Evolutionary conservation across 2,888 invertebrate genomes (phyloP).

Genomic region (Ochropleura plecta): DNA sequence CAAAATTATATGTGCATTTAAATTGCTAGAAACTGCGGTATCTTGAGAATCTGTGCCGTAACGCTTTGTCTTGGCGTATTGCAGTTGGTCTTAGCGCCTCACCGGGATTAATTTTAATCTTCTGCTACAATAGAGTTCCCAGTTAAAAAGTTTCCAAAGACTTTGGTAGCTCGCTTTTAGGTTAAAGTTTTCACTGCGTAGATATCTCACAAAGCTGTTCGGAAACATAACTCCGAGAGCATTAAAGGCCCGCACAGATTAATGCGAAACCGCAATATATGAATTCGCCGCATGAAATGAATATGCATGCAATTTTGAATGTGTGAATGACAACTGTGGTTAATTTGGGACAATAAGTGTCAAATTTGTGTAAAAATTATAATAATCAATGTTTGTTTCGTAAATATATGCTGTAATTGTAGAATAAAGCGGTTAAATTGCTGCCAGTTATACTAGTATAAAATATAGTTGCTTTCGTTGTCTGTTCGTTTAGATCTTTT

Average conservation of each 20-base stretch:
- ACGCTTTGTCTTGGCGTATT: conserved; percentile 55
- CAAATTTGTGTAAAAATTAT: conserved; percentile 42
- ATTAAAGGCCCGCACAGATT: conserved; percentile 20
- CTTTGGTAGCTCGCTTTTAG: conserved; percentile 58
- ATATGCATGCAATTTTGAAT: conserved; percentile 53
- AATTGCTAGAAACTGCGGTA: conserved; percentile 58
- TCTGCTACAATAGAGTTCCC: conserved; percentile 60
- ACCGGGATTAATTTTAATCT: conserved; percentile 66
- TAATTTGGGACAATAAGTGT: conserved; percentile 48
- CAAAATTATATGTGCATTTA: conserved; percentile 63
- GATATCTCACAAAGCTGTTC: conserved; percentile 46
- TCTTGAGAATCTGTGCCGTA: conserved; percentile 54
- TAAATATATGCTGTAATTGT: conserved; percentile 11
- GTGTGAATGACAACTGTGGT: conserved; percentile 55
- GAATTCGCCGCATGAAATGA: conserved; percentile 42
- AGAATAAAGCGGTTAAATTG: conserved; percentile 6
- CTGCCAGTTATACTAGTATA: neutral
- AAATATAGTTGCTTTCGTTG: no score
- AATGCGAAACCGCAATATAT: conserved; percentile 10
- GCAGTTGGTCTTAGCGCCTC: conserved; percentile 58
- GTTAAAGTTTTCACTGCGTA: conserved; percentile 55
- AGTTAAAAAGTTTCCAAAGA: conserved; percentile 59
- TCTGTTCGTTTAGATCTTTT: no score
- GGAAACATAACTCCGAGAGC: conserved; percentile 32
- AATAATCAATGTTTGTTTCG: conserved; percentile 20